A percentile compares a stretch with the other conserved stretches of the same genome.
Evolutionary conservation across 2,888 invertebrate genomes (phyloP).

Genomic region (Caenorhabditis auriculariae): DNA sequence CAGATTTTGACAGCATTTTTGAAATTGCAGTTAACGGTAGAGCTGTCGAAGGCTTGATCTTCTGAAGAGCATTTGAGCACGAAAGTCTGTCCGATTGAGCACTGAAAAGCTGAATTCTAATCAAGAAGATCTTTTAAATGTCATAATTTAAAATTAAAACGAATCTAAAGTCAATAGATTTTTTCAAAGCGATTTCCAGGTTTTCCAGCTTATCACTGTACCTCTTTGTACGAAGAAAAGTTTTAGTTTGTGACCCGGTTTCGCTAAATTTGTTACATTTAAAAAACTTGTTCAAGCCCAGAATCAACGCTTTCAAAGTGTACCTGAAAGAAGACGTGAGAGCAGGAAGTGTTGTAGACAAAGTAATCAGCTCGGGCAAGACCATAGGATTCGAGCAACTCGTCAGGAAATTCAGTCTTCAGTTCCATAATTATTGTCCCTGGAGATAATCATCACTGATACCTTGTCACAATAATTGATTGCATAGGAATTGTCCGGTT

Average conservation of each 20-base stretch:
- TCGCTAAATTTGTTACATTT: too few relatives aligned
- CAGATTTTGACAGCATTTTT: slow-evolving; percentile 53
- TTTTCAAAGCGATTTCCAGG: too few relatives aligned
- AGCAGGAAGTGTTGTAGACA: slow-evolving; percentile 58
- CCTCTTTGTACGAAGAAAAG: too few relatives aligned
- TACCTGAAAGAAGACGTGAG: slow-evolving; percentile 53
- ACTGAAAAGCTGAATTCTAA: slow-evolving; percentile 31
- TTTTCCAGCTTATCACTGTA: too few relatives aligned
- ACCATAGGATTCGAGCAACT: slow-evolving; percentile 37
- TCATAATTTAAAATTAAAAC: too few relatives aligned
- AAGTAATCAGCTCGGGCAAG: slow-evolving; percentile 57
- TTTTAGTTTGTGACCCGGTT: too few relatives aligned
- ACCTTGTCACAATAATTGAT: slow-evolving; percentile 55
- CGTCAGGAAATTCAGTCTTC: slow-evolving; percentile 43
- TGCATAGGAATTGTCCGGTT: slow-evolving; percentile 39
- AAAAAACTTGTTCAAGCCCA: too few relatives aligned
- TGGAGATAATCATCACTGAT: too few relatives aligned
- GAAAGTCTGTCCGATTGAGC: slow-evolving; percentile 60
- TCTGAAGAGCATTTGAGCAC: slow-evolving; percentile 48
- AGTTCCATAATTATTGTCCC: not conserved
- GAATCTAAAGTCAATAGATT: too few relatives aligned
- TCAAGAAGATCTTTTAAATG: not conserved
- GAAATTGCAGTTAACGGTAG: slow-evolving; percentile 58
- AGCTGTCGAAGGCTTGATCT: slow-evolving; percentile 56
- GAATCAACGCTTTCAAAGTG: not conserved